phyloP scores from a whole-genome alignment of 2,113 vertebrate species.

The Gracilinanus agilis region DNA sequence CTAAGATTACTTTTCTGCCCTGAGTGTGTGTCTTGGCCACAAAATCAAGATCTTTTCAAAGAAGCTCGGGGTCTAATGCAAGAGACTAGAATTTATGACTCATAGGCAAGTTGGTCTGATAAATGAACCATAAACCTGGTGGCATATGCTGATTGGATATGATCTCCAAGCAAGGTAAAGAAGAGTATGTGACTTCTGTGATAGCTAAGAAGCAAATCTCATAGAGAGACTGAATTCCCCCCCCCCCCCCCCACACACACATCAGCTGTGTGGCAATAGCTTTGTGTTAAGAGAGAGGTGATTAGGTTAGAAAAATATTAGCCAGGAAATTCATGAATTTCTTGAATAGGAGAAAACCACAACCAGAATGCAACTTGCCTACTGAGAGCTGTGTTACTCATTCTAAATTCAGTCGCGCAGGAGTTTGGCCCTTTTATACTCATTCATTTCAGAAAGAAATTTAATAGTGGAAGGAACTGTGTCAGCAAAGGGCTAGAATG shows the following conservation, averaged over 20 bases:
- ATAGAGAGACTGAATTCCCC: not conserved
- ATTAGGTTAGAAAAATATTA: not conserved
- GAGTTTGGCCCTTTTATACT: not conserved
- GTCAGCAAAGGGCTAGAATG: not conserved
- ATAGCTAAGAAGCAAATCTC: not conserved
- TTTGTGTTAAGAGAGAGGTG: not conserved
- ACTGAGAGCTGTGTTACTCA: not conserved
- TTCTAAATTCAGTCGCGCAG: not conserved
- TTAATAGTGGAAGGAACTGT: constrained; percentile 7
- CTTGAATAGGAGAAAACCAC: not conserved
- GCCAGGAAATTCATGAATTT: not conserved
- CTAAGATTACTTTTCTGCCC: not conserved
- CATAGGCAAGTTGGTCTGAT: not conserved
- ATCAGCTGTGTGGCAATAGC: not conserved
- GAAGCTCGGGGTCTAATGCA: not conserved
- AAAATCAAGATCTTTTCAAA: not conserved
- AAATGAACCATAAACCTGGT: not conserved
- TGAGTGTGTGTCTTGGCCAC: not conserved
- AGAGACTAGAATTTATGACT: not conserved
- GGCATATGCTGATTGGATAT: not conserved
- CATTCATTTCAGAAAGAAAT: not conserved
- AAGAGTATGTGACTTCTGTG: constrained; percentile 8
- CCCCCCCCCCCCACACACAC: too few species aligned
- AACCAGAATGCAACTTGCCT: not conserved
- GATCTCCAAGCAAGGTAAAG: not conserved